These are phyloP conservation scores for Drosophila kurseongensis DNA, from an alignment of 1,140 invertebrate genomes.

Conservation along the genomic window DNA sequence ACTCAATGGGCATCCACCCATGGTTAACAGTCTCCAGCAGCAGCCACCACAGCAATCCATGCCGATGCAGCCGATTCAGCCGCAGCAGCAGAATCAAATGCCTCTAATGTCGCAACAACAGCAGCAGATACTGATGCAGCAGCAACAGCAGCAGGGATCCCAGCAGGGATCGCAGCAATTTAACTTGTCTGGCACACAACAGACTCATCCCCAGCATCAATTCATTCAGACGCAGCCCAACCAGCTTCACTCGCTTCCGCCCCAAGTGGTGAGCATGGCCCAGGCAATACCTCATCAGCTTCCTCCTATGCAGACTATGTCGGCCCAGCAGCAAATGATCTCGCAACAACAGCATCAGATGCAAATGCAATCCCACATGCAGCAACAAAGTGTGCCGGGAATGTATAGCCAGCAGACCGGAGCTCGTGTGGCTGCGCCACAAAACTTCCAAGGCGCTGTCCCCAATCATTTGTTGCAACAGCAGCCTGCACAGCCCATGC, in stretches of 20 bases:
- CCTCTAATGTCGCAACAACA: conserved; percentile 37
- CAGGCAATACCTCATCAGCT: conserved; percentile 53
- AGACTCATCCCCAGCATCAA: conserved; percentile 50
- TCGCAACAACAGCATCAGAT: conserved; percentile 60
- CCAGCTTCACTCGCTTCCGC: conserved; percentile 49
- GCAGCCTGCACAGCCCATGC: conserved; percentile 59
- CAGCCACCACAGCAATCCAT: conserved; percentile 43
- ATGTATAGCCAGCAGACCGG: conserved; percentile 64
- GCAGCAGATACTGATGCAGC: conserved; percentile 43
- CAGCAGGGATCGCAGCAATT: conserved; percentile 63
- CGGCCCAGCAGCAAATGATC: conserved; percentile 60
- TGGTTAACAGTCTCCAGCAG: conserved; percentile 58
- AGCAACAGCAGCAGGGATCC: conserved; percentile 59
- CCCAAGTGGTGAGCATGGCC: conserved; percentile 40
- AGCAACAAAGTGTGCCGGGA: conserved; percentile 41
- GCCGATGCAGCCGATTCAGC: conserved; percentile 40
- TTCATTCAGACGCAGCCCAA: conserved; percentile 60
- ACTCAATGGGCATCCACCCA: conserved; percentile 36
- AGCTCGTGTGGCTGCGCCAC: conserved; percentile 21
- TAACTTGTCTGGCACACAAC: conserved; percentile 46
- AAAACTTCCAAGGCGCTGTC: conserved; percentile 51
- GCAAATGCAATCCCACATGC: conserved; percentile 62
- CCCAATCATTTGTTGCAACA: conserved; percentile 67
- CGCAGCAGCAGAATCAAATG: conserved; percentile 43
- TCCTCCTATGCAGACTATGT: conserved; percentile 53